Base-by-base conservation (phyloP, 2,888 invertebrate genomes). In the Synergus laeviventris region DNA sequence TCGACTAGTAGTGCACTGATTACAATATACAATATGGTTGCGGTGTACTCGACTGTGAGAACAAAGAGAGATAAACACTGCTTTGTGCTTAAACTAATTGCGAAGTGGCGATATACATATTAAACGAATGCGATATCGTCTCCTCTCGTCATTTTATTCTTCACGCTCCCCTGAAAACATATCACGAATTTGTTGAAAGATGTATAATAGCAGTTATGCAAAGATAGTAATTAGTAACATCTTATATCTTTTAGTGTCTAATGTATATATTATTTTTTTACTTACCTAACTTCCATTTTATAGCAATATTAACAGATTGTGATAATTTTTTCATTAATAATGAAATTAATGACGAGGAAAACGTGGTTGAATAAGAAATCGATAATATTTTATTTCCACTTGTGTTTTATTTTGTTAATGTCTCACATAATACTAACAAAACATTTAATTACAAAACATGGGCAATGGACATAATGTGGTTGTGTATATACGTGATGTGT, bases 381-480 rank as follows among this genome's bases (percentile, higher is more conserved):
- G 31, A 45, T 42, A n/a, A 31, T 18, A 11, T 39, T n/a, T 70
- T 74, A 73, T 14, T 83, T 82, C 74, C 73, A 81, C 73, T 80
- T 81, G 81, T 82, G 80, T 86, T 88, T 89, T 86, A 87, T 88
- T 88, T 84, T 85, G 86, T 88, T 87, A 87, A 85, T 87, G 86
- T 87, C 83, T 87, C 85, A 84, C 87, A 86, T 89, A 88, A 88
- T 89, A 87, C 89, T 88, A 89, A 89, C 87, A 86, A 89, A 89
- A 89, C 87, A 87, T 89, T 86, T 86, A 88, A 88, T 89, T 89
- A 88, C 86, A 88, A 88, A 89, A 88, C 86, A 86, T 87, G 88
- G 84, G 84, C 85, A 84, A 82, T 82, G 81, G 80, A 83, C 79
- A 81, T 79, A 79, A 31, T 79, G 77, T 70, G 76, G 74, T 79